A percentile compares a stretch with the other conserved stretches of the same genome.
Evolutionary conservation across 2,113 vertebrate species (phyloP).

Genomic region (Oncorhynchus mykiss): DNA sequence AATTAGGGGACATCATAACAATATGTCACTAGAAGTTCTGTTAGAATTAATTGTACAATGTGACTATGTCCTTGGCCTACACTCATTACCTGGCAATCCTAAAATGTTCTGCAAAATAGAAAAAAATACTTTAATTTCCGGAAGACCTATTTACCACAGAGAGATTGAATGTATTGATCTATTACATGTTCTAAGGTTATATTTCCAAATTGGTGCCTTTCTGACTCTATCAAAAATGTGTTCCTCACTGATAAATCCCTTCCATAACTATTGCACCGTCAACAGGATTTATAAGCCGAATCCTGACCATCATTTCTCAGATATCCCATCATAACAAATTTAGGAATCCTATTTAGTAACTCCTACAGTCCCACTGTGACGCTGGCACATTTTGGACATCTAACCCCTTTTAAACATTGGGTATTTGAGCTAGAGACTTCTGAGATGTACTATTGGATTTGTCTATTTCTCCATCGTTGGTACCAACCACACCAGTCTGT

Average conservation of each 20-base stretch:
- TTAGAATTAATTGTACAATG: not conserved
- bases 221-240: slow-evolving; percentile 64
- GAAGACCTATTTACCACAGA: slow-evolving; percentile 35
- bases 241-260: slow-evolving; percentile 62
- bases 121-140: slow-evolving; percentile 7
- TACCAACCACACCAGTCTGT: too few relatives aligned
- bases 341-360: slow-evolving; percentile 41
- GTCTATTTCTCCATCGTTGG: too few relatives aligned
- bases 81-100: slow-evolving; percentile 1
- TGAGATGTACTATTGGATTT: too few relatives aligned
- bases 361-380: too few relatives aligned
- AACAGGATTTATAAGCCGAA: slow-evolving; percentile 55
- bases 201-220: slow-evolving; percentile 72
- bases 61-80: not conserved
- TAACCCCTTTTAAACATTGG: too few relatives aligned
- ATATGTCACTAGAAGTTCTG: not conserved
- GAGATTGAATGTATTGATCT: slow-evolving; percentile 2
- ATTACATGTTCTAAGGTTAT: slow-evolving; percentile 42
- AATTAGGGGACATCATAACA: not conserved
- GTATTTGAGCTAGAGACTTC: too few relatives aligned
- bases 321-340: slow-evolving; percentile 44
- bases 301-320: slow-evolving; percentile 38
- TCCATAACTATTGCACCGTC: slow-evolving; percentile 43
- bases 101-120: slow-evolving; percentile 12
- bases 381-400: too few relatives aligned